Evolutionary conservation across 2,113 vertebrate species (phyloP), one percentile per base, ranked within the genome.

Genomic region (Myodes glareolus): DNA sequence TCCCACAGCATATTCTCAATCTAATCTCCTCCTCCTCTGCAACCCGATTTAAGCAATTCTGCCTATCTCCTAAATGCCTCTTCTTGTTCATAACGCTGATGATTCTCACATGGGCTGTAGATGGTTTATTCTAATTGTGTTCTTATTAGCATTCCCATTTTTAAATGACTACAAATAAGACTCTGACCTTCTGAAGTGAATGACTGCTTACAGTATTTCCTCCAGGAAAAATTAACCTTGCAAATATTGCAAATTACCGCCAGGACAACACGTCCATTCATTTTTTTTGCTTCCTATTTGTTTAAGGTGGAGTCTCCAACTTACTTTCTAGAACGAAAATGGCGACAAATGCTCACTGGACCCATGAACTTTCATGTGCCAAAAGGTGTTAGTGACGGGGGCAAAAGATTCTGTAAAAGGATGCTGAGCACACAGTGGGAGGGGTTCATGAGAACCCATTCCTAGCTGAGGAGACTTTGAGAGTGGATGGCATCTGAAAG

Each of bases 91-190:
- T 96, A 97, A 96, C 95, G 96, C 95, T 96, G 96, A 97, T 97
- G 95, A 96, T 98, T 90, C 96, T 98, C 98, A 93, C 97, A 76
- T 95, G 95, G 92, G 96, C 92, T 91, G 9, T 96, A 96, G 88
- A 97, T 63, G 96, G 86, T 98, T 97, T 96, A 92, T 92, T 90
- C 91, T 97, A 97, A 98, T 97, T 97, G 91, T 96, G 36, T 94
- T 97, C 97, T 97, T 98, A 96, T 98, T 97, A 97, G 95, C 91
- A 94, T 95, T 97, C 55, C 82, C 82, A 81, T 96, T 97, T 97
- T 97, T 92, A 96, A 97, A 93, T 93, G 81, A 45, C 94, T 96
- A 88, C 95, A 93, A 97, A 97, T 96, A 95, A 97, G 95, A 95
- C 88, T 94, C 88, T 97, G 96, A 97, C 95, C 96, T 98, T 97